Evolutionary conservation across 2,113 vertebrate species (phyloP).

Genomic region (Chaetura pelagica): DNA sequence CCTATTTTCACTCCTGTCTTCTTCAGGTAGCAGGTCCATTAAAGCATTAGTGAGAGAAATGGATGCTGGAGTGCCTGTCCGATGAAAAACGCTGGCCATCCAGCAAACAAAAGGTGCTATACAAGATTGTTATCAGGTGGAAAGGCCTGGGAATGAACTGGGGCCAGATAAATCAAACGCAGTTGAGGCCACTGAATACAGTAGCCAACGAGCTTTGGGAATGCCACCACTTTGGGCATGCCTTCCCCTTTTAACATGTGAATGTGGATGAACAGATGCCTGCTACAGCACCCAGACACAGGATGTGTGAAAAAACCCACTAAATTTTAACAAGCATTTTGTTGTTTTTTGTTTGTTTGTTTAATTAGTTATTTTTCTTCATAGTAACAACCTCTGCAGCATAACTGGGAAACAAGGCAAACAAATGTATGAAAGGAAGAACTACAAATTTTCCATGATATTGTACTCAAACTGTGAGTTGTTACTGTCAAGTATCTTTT

Average conservation of each 20-base stretch:
- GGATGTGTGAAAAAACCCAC: not conserved
- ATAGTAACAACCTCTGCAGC: not conserved
- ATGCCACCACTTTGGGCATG: not conserved
- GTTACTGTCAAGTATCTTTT: not conserved
- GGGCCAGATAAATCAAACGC: accelerated
- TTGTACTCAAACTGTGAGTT: not conserved
- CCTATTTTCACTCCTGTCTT: not conserved
- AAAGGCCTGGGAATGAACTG: not conserved
- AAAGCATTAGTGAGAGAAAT: not conserved
- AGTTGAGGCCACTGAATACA: not conserved
- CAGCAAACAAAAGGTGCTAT: not conserved
- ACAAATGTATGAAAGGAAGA: not conserved
- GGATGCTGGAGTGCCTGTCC: not conserved
- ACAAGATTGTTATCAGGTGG: not conserved
- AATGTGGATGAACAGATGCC: not conserved
- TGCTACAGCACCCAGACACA: not conserved
- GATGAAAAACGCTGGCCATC: not conserved
- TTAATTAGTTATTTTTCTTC: not conserved
- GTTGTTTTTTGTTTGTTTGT: not conserved
- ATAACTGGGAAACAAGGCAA: not conserved
- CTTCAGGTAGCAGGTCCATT: not conserved
- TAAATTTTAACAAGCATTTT: not conserved
- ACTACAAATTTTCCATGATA: not conserved
- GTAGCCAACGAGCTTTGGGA: not conserved
- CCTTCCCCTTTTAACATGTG: not conserved